phyloP scores from a whole-genome alignment of 2,113 vertebrate genomes.

The Eidolon helvum region DNA sequence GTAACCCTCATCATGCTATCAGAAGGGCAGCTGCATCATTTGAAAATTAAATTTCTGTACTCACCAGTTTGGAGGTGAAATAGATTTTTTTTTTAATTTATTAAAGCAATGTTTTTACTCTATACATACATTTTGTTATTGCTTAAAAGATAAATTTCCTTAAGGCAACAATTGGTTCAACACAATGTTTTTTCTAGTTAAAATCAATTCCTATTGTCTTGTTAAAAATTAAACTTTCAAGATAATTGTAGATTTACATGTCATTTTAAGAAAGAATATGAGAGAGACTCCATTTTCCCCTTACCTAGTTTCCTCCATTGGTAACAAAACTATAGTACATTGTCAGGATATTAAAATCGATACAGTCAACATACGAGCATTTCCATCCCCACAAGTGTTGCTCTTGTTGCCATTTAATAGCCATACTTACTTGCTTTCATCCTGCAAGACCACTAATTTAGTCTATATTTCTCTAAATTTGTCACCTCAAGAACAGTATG shows the following conservation, averaged over 20 bases:
- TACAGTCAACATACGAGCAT: not conserved
- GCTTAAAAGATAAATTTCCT: not conserved
- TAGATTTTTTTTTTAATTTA: not conserved
- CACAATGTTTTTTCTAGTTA: not conserved
- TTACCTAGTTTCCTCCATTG: not conserved
- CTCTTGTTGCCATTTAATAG: not conserved
- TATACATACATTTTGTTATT: not conserved
- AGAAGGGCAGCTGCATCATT: not conserved
- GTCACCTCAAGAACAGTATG: not conserved
- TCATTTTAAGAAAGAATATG: not conserved
- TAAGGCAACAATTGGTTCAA: not conserved
- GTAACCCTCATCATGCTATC: not conserved
- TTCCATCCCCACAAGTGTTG: not conserved
- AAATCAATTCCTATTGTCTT: not conserved
- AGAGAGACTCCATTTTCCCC: not conserved
- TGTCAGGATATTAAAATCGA: not conserved
- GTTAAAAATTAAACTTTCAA: not conserved
- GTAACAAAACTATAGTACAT: not conserved
- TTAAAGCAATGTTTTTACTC: not conserved
- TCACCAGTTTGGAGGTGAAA: not conserved
- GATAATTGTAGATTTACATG: not conserved
- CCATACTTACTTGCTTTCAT: not conserved
- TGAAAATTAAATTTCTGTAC: not conserved
- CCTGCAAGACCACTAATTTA: not conserved
- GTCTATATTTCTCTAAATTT: not conserved